These are phyloP conservation scores for Corynorhinus townsendii DNA, from an alignment of 2,113 vertebrate species.

Conservation along the genomic window DNA sequence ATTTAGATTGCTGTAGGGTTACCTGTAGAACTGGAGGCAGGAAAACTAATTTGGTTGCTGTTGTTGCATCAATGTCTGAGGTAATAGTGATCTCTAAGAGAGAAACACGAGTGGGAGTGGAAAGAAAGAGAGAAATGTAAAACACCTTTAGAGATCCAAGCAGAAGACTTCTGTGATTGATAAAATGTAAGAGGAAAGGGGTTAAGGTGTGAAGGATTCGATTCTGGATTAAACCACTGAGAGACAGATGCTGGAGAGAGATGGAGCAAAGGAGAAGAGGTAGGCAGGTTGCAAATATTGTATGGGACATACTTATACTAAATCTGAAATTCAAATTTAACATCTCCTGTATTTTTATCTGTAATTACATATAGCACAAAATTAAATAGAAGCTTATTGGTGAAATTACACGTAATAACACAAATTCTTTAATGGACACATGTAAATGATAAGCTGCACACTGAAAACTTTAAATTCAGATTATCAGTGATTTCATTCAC, in stretches of 20 bases:
- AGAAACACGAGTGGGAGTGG: not conserved
- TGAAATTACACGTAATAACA: not conserved
- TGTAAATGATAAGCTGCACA: not conserved
- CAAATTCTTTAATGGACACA: not conserved
- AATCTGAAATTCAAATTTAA: not conserved
- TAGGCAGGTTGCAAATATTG: not conserved
- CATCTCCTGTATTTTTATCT: not conserved
- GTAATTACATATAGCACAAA: not conserved
- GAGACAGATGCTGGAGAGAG: not conserved
- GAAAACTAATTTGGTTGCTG: not conserved
- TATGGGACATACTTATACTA: not conserved
- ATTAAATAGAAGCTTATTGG: not conserved
- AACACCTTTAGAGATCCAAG: not conserved
- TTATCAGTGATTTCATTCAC: not conserved
- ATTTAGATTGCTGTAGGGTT: not conserved
- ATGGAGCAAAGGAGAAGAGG: not conserved
- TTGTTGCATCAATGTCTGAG: not conserved
- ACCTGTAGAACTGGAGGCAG: not conserved
- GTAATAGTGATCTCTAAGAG: not conserved
- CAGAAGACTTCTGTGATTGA: not conserved
- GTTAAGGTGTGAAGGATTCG: not conserved
- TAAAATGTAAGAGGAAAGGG: not conserved
- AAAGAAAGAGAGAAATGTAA: not conserved
- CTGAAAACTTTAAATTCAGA: not conserved
- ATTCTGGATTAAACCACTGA: not conserved